These are phyloP conservation scores for Zapus hudsonius DNA, from an alignment of 2,113 vertebrate genomes.

Conservation along the genomic window DNA sequence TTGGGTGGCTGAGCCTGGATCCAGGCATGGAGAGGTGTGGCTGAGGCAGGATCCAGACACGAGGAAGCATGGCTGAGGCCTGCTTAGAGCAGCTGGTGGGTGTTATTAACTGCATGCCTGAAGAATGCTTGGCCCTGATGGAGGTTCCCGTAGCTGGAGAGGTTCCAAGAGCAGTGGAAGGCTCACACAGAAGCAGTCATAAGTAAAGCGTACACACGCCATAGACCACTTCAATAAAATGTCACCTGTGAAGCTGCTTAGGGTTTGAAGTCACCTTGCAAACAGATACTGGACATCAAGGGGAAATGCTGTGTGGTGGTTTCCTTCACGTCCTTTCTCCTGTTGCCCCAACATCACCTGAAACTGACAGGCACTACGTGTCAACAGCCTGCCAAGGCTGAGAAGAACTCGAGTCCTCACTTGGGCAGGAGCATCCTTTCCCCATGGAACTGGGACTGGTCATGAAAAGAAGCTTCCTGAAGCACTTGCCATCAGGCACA, in stretches of 20 bases:
- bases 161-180: slow-evolving; percentile 32
- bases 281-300: neutral
- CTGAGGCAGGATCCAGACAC: slow-evolving; percentile 35
- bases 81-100: slow-evolving; percentile 52
- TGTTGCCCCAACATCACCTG: no score
- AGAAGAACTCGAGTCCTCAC: no score
- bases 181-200: slow-evolving; percentile 20
- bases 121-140: slow-evolving; percentile 55
- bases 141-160: slow-evolving; percentile 35
- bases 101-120: slow-evolving; percentile 48
- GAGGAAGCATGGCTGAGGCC: no score
- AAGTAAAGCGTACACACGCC: slow-evolving; percentile 56
- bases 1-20: neutral
- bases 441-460: no score
- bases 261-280: slow-evolving; percentile 48
- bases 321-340: no score
- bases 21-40: no score
- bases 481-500: no score
- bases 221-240: slow-evolving; percentile 63
- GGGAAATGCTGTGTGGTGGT: neutral
- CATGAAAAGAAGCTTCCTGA: no score
- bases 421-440: no score
- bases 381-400: no score
- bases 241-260: neutral
- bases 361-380: no score